Evolutionary conservation across 2,797 vertebrate species (phyloP), one percentile per base, ranked within the genome.

Genomic region (Lycodopsis pacificus): DNA sequence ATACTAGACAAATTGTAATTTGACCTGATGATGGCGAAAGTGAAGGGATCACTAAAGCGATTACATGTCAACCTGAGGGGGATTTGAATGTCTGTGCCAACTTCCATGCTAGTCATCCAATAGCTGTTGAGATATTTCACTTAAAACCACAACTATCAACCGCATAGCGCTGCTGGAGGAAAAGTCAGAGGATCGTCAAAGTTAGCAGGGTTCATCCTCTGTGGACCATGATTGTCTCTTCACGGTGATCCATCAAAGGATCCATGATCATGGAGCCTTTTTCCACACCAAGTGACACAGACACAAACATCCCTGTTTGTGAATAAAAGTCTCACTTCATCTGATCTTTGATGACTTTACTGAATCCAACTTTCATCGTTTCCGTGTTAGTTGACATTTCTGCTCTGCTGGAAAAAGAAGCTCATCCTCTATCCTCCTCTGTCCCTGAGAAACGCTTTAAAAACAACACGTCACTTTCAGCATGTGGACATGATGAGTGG

Each of bases 401-500:
- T 73, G 62, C 59, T 46, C 32, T n/a, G 25, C 4, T 46, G 36
- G 65, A 8, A 59, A 62, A 66, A 64, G 65, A 42, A 10, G 7
- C 7, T 20, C 20, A 34, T 40, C 54, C 34, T 72, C 53, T 46
- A 22, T 76, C 48, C 53, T 65, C 42, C 66, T 61, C 14, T 6
- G 22, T 36, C 75, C 44, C 65, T 66, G 9, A 71, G 58, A 49
- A n/a, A 8, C 51, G 61, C 59, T 64, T 76, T 66, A 61, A 83
- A 88, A 89, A 75, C 85, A 84, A 56, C 44, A 40, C 58, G 73
- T 79, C 54, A 69, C 75, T 66, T 68, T 65, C 20, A 78, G 51
- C 63, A 59, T 49, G 56, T 0, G 25, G 68, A 59, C 27, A n/a
- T n/a, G 0, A 20, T 56, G 70, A 68, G 69, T 75, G 69, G 65